These are phyloP conservation scores for Menidia beryllina DNA, from an alignment of 2,113 vertebrate genomes.

Conservation along the genomic window DNA sequence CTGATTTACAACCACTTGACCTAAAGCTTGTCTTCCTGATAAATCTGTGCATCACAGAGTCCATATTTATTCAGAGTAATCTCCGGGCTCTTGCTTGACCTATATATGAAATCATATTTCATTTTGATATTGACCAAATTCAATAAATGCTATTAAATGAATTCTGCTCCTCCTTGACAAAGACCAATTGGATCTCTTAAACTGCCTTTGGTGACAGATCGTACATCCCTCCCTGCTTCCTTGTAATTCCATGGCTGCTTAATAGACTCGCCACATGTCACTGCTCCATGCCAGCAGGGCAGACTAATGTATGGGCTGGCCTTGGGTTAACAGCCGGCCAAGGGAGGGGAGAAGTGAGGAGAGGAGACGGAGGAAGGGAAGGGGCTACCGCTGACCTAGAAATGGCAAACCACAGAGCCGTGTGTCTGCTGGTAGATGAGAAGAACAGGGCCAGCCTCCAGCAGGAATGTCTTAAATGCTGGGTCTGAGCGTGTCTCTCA, in stretches of 20 bases:
- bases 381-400: slow-evolving; percentile 71
- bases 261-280: slow-evolving; percentile 56
- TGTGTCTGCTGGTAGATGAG: slow-evolving; percentile 18
- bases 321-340: slow-evolving; percentile 34
- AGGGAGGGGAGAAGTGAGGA: slow-evolving; percentile 21
- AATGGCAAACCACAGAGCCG: slow-evolving; percentile 60
- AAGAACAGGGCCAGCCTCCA: slow-evolving; percentile 9
- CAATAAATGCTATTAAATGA: background rate
- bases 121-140: background rate
- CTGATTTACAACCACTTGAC: background rate
- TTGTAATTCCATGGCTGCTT: slow-evolving; percentile 49
- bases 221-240: slow-evolving; percentile 15
- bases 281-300: slow-evolving; percentile 21
- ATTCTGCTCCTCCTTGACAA: background rate
- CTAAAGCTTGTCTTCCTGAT: background rate
- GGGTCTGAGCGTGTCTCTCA: background rate
- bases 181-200: slow-evolving; percentile 6
- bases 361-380: background rate
- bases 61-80: background rate
- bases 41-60: background rate
- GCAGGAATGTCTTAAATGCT: slow-evolving; percentile 27
- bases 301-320: slow-evolving; percentile 67
- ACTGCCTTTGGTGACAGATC: slow-evolving; percentile 18
- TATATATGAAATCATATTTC: slow-evolving; percentile 1
- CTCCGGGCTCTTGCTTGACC: background rate